Evolutionary conservation across 2,888 invertebrate species (phyloP).

Genomic region (Acleris literana): DNA sequence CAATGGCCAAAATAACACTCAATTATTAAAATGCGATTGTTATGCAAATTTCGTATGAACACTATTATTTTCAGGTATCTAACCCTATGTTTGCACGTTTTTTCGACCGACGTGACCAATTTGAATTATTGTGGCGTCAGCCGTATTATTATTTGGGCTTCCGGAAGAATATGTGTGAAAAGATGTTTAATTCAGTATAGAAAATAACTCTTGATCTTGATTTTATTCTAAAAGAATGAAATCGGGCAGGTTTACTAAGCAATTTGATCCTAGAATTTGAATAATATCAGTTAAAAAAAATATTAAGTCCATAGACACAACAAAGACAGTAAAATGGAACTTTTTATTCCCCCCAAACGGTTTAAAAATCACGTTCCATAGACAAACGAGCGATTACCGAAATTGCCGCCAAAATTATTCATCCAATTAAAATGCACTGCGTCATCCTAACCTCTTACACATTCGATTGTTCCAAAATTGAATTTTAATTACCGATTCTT

Average conservation of each 20-base stretch:
- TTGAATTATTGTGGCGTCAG: slow-evolving; percentile 69
- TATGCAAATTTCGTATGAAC: slow-evolving; percentile 72
- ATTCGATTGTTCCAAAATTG: slow-evolving; percentile 82
- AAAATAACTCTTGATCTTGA: too few relatives aligned
- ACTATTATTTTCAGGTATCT: slow-evolving; percentile 77
- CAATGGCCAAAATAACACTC: slow-evolving; percentile 57
- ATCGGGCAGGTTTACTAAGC: too few relatives aligned
- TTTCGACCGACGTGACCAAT: slow-evolving; percentile 73
- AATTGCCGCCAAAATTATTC: slow-evolving; percentile 62
- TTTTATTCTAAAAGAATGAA: too few relatives aligned
- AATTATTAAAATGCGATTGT: slow-evolving; percentile 74
- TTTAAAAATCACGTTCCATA: slow-evolving; percentile 27
- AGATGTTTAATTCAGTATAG: too few relatives aligned
- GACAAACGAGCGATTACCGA: slow-evolving; percentile 34
- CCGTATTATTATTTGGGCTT: slow-evolving; percentile 47
- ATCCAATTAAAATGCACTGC: slow-evolving; percentile 81
- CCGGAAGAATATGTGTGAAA: neutral
- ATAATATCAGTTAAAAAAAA: too few relatives aligned
- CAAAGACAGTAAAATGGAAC: slow-evolving; percentile 20
- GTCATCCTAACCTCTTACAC: slow-evolving; percentile 68
- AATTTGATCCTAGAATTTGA: too few relatives aligned
- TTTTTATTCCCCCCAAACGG: slow-evolving; percentile 23
- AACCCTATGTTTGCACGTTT: slow-evolving; percentile 56
- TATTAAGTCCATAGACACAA: neutral
- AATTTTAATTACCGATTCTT: slow-evolving; percentile 83